Evolutionary conservation across 2,888 invertebrate genomes (phyloP).

Genomic region (Ectemnius cavifrons): DNA sequence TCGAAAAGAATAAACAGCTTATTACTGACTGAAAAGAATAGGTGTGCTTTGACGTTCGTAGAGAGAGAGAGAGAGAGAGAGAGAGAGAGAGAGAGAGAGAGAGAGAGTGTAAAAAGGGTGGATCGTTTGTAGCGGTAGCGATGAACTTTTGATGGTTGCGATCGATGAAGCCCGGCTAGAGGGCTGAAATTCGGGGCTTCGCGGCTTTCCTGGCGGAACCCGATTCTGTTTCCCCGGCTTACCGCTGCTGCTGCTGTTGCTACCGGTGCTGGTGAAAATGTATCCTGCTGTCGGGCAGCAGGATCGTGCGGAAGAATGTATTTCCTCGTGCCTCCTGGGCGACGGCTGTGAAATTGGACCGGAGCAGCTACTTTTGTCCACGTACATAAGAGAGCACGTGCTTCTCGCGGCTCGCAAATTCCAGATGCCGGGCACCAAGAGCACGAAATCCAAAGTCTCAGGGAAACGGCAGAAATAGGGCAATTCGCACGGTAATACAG

Average conservation of each 20-base stretch:
- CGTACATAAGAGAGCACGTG: conserved; percentile 43
- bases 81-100: too few relatives aligned
- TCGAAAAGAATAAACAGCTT: conserved; percentile 29
- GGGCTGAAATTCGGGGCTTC: conserved; percentile 8
- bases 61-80: too few relatives aligned
- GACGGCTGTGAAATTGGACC: conserved; percentile 63
- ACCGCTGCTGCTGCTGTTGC: not conserved
- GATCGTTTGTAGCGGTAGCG: conserved; percentile 9
- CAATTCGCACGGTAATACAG: conserved; percentile 37
- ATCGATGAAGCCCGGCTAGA: conserved; percentile 4
- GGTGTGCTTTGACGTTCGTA: not conserved
- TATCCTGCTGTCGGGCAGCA: not conserved
- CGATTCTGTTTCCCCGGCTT: conserved; percentile 2
- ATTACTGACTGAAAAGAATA: not conserved
- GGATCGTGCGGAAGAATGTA: conserved; percentile 55
- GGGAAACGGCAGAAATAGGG: conserved; percentile 14
- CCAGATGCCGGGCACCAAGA: conserved; percentile 21
- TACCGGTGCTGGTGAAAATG: too few relatives aligned
- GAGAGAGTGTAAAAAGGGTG: not conserved
- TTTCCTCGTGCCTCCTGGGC: conserved; percentile 55
- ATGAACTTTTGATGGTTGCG: conserved; percentile 28
- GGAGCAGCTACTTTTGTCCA: conserved; percentile 51
- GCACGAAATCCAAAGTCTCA: conserved; percentile 6
- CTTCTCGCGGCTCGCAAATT: conserved; percentile 32
- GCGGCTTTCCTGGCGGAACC: not conserved